Percentiles rank a stretch among this genome's conserved stretches.
Evolutionary conservation across 2,113 vertebrate genomes (phyloP).

Genomic region (Grus americana): DNA sequence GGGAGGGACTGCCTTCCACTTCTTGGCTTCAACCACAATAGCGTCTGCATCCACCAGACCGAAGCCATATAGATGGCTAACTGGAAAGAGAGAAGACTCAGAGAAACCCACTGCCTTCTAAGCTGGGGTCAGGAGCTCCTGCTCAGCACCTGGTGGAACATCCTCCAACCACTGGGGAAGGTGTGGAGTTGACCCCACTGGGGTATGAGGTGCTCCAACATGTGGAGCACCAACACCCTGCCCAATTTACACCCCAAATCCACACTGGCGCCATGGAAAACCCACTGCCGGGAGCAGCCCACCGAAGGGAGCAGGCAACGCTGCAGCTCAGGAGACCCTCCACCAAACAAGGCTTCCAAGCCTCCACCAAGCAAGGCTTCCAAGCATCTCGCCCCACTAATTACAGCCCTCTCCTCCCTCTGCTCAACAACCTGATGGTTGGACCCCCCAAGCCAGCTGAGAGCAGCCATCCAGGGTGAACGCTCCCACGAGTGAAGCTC

Average conservation of each 20-base stretch:
- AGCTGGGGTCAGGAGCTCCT: background rate
- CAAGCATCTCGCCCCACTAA: background rate
- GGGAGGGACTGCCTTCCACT: conserved; percentile 84
- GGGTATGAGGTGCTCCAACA: background rate
- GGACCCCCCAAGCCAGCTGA: background rate
- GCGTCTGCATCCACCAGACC: conserved; percentile 92
- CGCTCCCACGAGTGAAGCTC: accelerated
- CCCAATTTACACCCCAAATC: background rate
- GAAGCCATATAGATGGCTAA: conserved; percentile 96
- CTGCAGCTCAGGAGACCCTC: background rate
- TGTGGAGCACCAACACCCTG: background rate
- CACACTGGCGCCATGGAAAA: background rate
- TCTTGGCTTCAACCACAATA: conserved; percentile 87
- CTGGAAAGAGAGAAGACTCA: conserved; percentile 80
- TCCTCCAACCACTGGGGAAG: background rate
- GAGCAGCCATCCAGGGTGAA: background rate
- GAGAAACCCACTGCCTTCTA: conserved; percentile 39
- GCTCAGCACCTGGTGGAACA: background rate
- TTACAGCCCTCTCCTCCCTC: background rate
- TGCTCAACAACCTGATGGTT: background rate
- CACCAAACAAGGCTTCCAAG: background rate
- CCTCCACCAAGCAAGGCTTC: background rate
- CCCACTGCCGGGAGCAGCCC: background rate
- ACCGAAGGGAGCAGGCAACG: background rate
- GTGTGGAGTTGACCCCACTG: background rate